Base-by-base conservation (phyloP, 2,797 vertebrate species). In the Decapterus maruadsi region DNA sequence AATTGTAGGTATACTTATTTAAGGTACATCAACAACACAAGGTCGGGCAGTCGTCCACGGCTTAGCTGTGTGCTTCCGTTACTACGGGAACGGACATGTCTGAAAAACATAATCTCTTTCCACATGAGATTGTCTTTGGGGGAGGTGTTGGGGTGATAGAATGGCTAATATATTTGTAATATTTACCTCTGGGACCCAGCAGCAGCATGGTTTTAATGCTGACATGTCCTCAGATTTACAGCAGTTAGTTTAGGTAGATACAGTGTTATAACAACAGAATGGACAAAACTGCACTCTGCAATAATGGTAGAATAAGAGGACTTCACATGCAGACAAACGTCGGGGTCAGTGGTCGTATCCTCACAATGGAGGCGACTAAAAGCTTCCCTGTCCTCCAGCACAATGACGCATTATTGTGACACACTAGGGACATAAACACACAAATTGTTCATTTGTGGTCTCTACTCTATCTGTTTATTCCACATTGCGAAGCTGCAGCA, bases 391-490 rank as follows among this genome's bases (percentile, higher is more conserved):
- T 16, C 38, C 26, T 55, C 10, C 45, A 4, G 46, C 19, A 10
- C 20, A n/a, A 54, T n/a, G 31, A 54, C 6, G 17, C 29, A 77
- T 71, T 38, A 65, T 60, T 64, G 7, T 68, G 46, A 60, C 20
- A 7, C 12, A 50, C 1, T 0, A 46, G 26, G 6, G 4, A 60
- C 54, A 75, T 29, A 46, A 55, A 58, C 46, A 50, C 11, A 45
- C 50, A 46, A 31, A 43, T 3, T 42, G 5, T 53, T 55, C 4
- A 8, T 75, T 63, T 38, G 6, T 57, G 46, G 36, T 26, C 26
- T 26, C 26, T 61, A 48, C 26, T 26, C 26, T 61, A 48, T 61
- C 40, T 72, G 65, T 45, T 78, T 51, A 42, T 77, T 72, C 50
- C 54, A 72, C 40, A 53, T 63, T 62, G 42, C 20, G 59, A 22